Conservation (phyloP, 1,140 invertebrate genomes). For the Alviniconcha marisindica region DNA sequence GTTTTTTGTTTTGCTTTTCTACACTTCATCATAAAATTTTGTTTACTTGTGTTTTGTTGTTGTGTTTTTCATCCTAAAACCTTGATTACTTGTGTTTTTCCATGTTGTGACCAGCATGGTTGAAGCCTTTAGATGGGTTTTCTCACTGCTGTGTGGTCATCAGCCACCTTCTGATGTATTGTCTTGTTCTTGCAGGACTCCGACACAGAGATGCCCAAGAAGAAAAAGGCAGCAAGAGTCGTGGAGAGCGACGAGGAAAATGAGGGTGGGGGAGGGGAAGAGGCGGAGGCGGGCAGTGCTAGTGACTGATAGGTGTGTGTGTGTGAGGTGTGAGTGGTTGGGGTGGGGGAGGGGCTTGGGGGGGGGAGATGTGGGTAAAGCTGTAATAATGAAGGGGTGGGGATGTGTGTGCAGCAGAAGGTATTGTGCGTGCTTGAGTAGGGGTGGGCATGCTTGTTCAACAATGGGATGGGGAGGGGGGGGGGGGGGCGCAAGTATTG, state of each 20-base stretch:
- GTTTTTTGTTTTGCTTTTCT: neutral
- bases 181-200: neutral
- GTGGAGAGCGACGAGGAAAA: neutral
- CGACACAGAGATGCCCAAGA: neutral
- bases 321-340: neutral
- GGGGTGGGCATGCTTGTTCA: too few species aligned
- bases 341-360: constrained; percentile 32
- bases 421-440: too few species aligned
- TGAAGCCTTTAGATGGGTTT: neutral
- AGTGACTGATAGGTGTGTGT: neutral
- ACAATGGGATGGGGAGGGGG: too few species aligned
- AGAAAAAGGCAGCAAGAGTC: neutral
- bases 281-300: neutral
- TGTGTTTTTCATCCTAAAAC: neutral
- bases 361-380: too few species aligned
- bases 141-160: neutral
- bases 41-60: neutral
- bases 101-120: too few species aligned
- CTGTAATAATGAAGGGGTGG: too few species aligned
- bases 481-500: too few species aligned
- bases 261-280: neutral
- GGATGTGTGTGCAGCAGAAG: too few species aligned
- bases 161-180: neutral
- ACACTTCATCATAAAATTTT: constrained; percentile 50
- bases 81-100: too few species aligned